A percentile compares a stretch with the other conserved stretches of the same genome.
These are phyloP conservation scores for Lydus trimaculatus DNA, from an alignment of 2,888 invertebrate genomes.

Conservation along the genomic window DNA sequence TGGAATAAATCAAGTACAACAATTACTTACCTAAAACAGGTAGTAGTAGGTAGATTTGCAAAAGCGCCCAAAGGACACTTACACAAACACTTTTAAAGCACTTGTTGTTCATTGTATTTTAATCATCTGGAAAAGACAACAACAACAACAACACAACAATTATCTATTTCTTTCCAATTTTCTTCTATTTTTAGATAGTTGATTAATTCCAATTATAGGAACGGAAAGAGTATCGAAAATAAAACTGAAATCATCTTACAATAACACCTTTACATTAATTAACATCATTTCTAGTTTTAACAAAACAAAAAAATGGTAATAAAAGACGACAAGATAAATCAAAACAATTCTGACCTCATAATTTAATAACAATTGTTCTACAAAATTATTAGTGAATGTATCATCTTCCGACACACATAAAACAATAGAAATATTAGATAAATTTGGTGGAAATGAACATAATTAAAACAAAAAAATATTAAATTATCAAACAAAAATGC, in stretches of 20 bases:
- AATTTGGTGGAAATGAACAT: neutral
- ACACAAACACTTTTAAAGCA: constrained; percentile 39
- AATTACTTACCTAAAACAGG: constrained; percentile 37
- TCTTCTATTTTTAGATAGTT: constrained; percentile 10
- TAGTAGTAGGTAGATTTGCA: constrained; percentile 31
- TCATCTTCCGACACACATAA: constrained; percentile 8
- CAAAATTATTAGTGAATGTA: neutral
- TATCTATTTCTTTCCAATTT: no score
- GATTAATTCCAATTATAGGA: neutral
- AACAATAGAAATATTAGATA: constrained; percentile 13
- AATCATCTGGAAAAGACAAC: constrained; percentile 53
- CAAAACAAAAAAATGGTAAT: neutral
- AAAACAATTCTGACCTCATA: neutral
- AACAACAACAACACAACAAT: no score
- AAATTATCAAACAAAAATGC: neutral
- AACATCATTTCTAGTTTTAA: neutral
- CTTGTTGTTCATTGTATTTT: constrained; percentile 45
- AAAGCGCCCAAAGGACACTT: constrained; percentile 41
- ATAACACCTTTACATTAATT: neutral
- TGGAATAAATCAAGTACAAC: neutral
- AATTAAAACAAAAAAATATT: neutral
- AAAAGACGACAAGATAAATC: neutral
- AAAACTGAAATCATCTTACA: neutral
- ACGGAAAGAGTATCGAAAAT: neutral
- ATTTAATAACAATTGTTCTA: neutral